Base-by-base conservation (phyloP, 2,113 vertebrate species). In the Anarhynchus alexandrinus region DNA sequence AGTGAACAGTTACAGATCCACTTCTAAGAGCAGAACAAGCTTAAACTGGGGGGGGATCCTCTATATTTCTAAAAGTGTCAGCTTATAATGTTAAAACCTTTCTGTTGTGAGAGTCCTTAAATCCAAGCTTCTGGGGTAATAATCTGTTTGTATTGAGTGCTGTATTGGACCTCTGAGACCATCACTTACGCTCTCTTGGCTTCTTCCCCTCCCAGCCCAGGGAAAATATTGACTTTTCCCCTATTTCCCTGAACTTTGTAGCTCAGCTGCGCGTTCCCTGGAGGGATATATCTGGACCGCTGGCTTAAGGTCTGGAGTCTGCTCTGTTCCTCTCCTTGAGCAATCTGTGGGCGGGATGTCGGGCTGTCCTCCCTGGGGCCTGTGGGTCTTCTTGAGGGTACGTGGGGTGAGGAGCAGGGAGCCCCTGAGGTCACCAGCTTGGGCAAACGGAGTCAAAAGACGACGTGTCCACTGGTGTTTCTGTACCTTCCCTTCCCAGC, bases 11-110 rank as follows among this genome's bases (percentile, higher is more conserved):
- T 19, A 18, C 0, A 79, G 42, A 38, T 51, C 43, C 9, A 12
- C 43, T 65, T 52, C 3, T 22, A 40, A 45, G 43, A 89, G 62
- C 38, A 89, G 40, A 54, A 26, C 6, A 30, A 72, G 14, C 27
- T 43, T 43, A 11, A 43, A 9, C 12, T 6, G 29, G 2, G 3
- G 7, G 1, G 10, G 27, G 2, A 7, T 40, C 23, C 6, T 25
- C 25, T 43, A 0, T 36, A 10, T 52, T 73, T 92, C 54, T 40
- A 2, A 10, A 74, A 58, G 25, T 14, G 4, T 86, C 40, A 38
- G 11, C 16, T 78, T 45, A 2, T 7, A 57, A 27, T 17, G 9
- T 64, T 72, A 21, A 90, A 85, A 14, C 19, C 7, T 5, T 86
- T 76, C 26, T 57, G 5, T 58, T 1, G 0, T 5, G 10, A 26